Evolutionary conservation across 64 coral and sea anemone species (phyloP).

Genomic region (Exaiptasia diaphana): DNA sequence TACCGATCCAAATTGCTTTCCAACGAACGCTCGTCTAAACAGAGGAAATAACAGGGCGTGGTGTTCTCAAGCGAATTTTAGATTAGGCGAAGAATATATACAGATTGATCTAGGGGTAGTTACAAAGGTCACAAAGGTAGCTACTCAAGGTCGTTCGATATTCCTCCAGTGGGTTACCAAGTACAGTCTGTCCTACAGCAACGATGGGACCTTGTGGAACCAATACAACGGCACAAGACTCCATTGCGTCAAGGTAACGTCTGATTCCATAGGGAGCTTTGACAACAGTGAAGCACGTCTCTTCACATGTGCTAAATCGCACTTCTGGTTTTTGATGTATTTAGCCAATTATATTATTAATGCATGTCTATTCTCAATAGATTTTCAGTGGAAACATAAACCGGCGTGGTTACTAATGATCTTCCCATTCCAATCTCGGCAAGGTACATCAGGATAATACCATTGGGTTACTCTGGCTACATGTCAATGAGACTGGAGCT

Average conservation of each 20-base stretch:
- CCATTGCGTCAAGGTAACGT: too few relatives aligned
- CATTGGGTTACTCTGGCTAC: neutral
- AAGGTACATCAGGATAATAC: neutral
- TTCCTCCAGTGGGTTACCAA: neutral
- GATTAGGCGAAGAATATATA: neutral
- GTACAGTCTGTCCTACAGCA: neutral
- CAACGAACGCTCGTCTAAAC: neutral
- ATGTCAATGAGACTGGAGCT: neutral
- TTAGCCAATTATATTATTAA: too few relatives aligned
- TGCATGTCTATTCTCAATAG: neutral
- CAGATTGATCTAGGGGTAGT: neutral
- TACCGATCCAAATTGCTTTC: neutral
- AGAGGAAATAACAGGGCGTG: neutral
- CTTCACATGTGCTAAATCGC: too few relatives aligned
- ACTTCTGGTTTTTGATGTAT: too few relatives aligned
- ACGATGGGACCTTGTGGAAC: too few relatives aligned
- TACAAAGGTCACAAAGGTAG: neutral
- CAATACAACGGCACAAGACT: too few relatives aligned
- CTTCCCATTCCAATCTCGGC: neutral
- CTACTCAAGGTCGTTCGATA: neutral
- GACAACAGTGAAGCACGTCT: too few relatives aligned
- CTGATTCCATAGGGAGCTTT: too few relatives aligned
- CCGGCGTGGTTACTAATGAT: neutral
- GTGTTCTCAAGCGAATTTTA: neutral
- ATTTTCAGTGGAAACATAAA: neutral